These are phyloP conservation scores for Atherinosoma microstoma DNA, from an alignment of 2,797 vertebrate genomes.

Conservation along the genomic window DNA sequence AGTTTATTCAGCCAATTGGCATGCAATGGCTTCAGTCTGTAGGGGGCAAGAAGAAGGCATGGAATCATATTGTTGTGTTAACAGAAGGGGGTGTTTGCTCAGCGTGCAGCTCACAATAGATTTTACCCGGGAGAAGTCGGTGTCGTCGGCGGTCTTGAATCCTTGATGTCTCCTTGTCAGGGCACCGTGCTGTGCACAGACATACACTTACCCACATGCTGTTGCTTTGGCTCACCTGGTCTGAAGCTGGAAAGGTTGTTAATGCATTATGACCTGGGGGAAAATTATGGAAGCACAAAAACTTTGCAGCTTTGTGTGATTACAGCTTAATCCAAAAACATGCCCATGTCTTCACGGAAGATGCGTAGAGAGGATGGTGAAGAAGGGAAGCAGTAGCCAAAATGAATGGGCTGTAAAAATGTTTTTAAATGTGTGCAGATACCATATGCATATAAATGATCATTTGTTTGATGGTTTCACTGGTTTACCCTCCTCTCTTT, in stretches of 20 bases:
- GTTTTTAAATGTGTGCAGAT: neutral
- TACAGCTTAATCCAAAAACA: neutral
- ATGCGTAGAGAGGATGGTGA: neutral
- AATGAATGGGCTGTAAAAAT: neutral
- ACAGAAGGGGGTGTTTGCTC: constrained; percentile 61
- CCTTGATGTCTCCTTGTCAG: constrained; percentile 40
- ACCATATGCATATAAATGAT: constrained; percentile 14
- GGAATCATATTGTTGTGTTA: constrained; percentile 65
- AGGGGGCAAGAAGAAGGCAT: constrained; percentile 30
- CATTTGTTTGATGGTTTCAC: constrained; percentile 34
- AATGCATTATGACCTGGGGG: constrained; percentile 3
- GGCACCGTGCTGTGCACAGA: constrained; percentile 42
- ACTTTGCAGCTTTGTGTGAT: neutral
- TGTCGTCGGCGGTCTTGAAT: constrained; percentile 33
- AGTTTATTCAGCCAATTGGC: constrained; percentile 35
- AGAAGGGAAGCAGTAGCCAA: neutral
- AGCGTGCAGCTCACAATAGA: constrained; percentile 58
- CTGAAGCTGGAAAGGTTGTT: constrained; percentile 31
- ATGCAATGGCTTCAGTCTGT: constrained; percentile 45
- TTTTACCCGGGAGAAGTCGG: constrained; percentile 55
- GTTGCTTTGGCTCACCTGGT: constrained; percentile 48
- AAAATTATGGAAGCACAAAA: neutral
- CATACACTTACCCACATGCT: constrained; percentile 42
- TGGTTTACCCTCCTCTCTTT: constrained; percentile 41
- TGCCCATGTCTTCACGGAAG: neutral